These are phyloP conservation scores for Leptinotarsa juncta DNA, from an alignment of 2,888 invertebrate genomes.

Conservation along the genomic window DNA sequence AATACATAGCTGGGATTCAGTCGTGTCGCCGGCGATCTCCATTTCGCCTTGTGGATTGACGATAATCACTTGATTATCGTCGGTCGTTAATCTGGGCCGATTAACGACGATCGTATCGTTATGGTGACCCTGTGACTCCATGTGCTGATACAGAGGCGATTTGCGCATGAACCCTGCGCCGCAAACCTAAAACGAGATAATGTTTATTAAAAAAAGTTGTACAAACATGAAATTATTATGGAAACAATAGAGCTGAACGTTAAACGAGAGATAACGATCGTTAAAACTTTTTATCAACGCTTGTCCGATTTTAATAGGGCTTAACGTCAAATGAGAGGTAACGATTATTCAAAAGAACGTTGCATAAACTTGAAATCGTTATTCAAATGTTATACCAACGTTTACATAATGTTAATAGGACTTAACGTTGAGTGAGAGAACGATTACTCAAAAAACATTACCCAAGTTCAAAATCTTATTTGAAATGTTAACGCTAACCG, in stretches of 20 bases:
- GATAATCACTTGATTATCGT: conserved; percentile 67
- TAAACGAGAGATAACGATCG: not conserved
- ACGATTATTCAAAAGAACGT: no score
- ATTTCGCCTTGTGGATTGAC: conserved; percentile 62
- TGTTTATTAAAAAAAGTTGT: not conserved
- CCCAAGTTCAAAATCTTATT: no score
- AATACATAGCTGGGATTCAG: conserved; percentile 26
- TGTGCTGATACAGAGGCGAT: conserved; percentile 74
- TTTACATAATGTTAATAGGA: no score
- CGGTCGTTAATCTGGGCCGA: conserved; percentile 76
- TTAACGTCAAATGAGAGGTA: no score
- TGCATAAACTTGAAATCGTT: no score
- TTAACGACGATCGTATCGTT: conserved; percentile 87
- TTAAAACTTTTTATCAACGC: no score
- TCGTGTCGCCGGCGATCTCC: conserved; percentile 52
- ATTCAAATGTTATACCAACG: no score
- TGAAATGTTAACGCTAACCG: no score
- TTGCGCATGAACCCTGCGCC: conserved; percentile 88
- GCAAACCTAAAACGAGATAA: conserved; percentile 63
- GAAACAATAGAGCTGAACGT: no score
- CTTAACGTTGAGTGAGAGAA: no score
- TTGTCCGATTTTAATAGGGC: no score
- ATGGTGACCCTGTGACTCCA: conserved; percentile 73
- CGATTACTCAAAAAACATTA: no score
- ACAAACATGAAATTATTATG: not conserved